Base-by-base conservation (phyloP, 2,113 vertebrate genomes). In the Alaudala cheleensis region DNA sequence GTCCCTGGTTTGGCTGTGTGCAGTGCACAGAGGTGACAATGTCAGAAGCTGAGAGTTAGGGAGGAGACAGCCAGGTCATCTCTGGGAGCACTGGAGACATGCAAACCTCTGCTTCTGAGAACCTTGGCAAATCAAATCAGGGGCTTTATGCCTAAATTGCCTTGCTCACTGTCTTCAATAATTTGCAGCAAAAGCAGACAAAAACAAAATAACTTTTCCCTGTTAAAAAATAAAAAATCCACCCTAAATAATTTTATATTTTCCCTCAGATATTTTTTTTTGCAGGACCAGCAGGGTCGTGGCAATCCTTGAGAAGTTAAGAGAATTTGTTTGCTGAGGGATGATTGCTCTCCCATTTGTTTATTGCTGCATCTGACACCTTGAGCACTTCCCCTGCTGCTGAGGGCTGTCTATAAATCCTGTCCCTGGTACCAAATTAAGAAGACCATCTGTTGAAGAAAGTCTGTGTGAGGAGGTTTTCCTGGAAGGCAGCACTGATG, bases 361-460 rank as follows among this genome's bases (percentile, higher is more conserved):
- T 91, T 82, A 76, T 76, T 82, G 78, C 53, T 92, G 80, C 85
- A 72, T 77, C 54, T 92, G 90, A 82, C 82, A 67, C 66, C 74
- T 64, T 67, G 56, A 53, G 45, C 53, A 44, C 57, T 87, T 51
- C 61, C 45, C 62, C 29, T 57, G 31, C 69, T 69, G 66, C 96
- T 45, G 42, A 92, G 54, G 65, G 14, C 58, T 70, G 45, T 77
- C 92, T 80, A 34, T 94, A 90, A 86, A 88, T 96, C 81, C 69
- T 74, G n/a, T 58, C 49, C n/a, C 76, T 91, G 81, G 37, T 88
- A 88, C 58, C 71, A 90, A 93, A 90, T 90, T 87, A 90, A 70
- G 93, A 76, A 45, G 42, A 64, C 66, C 79, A 93, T 96, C 96
- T 96, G 88, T 54, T 93, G 90, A 88, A 92, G 54, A 53, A 86